Evolutionary conservation across 2,888 invertebrate species (phyloP), one percentile per base, ranked within the genome.

Genomic region (Pycnomerus fuliginosus): DNA sequence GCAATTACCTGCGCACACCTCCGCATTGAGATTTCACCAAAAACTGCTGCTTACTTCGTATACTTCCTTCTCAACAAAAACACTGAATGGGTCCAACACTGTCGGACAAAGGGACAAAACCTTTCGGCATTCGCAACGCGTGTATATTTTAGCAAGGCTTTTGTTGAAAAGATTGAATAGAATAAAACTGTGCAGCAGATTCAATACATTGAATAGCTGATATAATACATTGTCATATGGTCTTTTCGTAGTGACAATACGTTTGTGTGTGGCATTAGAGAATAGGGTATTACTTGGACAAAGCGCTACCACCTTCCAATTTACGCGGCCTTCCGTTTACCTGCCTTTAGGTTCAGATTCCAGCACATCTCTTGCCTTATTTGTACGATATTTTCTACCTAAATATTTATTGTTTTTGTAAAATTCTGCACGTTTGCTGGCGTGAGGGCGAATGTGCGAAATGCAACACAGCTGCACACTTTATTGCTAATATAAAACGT

Each of bases 171-270:
- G 52, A 51, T 53, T 65, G 62, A 68, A 68, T 68, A 65, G 70
- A 68, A 69, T 70, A 69, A 71, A 70, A 70, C 68, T 69, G 67
- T 70, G 66, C 65, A 66, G 64, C 57, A 62, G 65, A 69, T 69
- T 70, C 68, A 69, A 68, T 69, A 61, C 66, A 15, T 48, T 67
- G 64, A 69, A 68, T 69, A 61, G 66, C 66, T 64, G 69, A 71
- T 70, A 71, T 70, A 71, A 71, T 70, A 70, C 69, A 72, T 71
- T 72, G 72, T 72, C 70, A 71, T 67, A 70, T 69, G 70, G 69
- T 70, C 67, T 71, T 70, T 71, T 70, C 62, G 62, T 56, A 59
- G 61, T 64, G 67, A 71, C 70, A 71, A 72, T 70, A 59, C 66
- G 61, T 67, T 68, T 70, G 69, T 71, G 70, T 70, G 70, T 69